Evolutionary conservation across 1,140 invertebrate genomes (phyloP).

Genomic region (Solenopsis invicta): DNA sequence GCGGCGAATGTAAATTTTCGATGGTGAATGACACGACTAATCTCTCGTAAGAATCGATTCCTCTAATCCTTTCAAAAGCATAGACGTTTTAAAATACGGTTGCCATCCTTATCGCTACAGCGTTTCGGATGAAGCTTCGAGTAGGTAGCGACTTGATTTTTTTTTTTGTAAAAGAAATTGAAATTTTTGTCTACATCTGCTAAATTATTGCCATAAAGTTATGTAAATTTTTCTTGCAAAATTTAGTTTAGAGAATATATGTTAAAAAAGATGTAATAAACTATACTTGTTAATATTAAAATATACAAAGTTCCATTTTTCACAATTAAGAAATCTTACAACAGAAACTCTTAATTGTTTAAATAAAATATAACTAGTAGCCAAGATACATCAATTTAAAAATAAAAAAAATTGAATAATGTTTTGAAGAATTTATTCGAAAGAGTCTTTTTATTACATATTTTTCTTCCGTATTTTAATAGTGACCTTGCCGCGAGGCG

Average conservation of each 20-base stretch:
- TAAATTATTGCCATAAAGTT: constrained; percentile 4
- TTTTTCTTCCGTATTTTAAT: background rate
- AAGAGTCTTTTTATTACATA: background rate
- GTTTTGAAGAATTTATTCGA: background rate
- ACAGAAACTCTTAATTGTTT: background rate
- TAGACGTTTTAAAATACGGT: background rate
- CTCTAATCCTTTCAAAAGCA: constrained; percentile 1
- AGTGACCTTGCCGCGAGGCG: constrained; percentile 43
- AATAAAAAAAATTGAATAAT: background rate
- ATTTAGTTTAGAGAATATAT: background rate
- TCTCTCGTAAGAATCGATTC: background rate
- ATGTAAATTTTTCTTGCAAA: background rate
- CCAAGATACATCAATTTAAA: background rate
- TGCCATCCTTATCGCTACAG: background rate
- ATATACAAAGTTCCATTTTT: background rate
- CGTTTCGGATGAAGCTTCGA: background rate
- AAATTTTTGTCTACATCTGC: background rate
- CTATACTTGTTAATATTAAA: background rate
- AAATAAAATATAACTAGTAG: background rate
- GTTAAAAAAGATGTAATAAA: background rate
- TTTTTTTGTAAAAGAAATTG: background rate
- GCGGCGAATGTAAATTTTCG: constrained; percentile 30
- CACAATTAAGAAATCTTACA: background rate
- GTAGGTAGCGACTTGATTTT: constrained; percentile 25
- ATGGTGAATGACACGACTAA: constrained; percentile 22